These are phyloP conservation scores for Sebastes hubbsi DNA, from an alignment of 2,797 vertebrate species.

Conservation along the genomic window DNA sequence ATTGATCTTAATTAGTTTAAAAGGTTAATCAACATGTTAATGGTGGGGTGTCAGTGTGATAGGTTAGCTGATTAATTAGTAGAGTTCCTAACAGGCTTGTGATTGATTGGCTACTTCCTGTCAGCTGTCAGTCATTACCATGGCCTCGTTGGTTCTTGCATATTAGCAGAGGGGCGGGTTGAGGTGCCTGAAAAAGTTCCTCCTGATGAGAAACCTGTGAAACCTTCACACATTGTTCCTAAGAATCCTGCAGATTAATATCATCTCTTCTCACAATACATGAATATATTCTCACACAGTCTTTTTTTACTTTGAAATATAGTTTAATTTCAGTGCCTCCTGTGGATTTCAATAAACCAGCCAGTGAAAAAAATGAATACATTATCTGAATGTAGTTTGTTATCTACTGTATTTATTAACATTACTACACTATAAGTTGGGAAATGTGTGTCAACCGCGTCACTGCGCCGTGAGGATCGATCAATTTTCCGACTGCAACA, in stretches of 20 bases:
- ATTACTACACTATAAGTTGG: neutral
- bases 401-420: neutral
- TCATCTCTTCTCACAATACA: neutral
- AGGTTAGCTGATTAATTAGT: slow-evolving; percentile 70
- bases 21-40: slow-evolving; percentile 77
- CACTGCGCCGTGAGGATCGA: neutral
- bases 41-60: slow-evolving; percentile 60
- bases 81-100: slow-evolving; percentile 53
- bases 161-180: neutral
- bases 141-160: slow-evolving; percentile 3
- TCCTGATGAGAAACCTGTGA: neutral
- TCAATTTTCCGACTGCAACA: slow-evolving; percentile 7
- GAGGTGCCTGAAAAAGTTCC: neutral
- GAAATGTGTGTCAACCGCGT: slow-evolving; percentile 5
- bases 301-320: neutral
- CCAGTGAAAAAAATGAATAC: neutral
- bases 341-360: neutral
- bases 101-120: slow-evolving; percentile 67
- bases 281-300: neutral
- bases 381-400: neutral
- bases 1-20: slow-evolving; percentile 67
- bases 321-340: neutral
- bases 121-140: slow-evolving; percentile 73
- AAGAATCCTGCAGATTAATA: neutral
- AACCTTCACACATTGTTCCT: neutral